Conservation (phyloP, 2,888 invertebrate genomes). For the Apamea sordens region DNA sequence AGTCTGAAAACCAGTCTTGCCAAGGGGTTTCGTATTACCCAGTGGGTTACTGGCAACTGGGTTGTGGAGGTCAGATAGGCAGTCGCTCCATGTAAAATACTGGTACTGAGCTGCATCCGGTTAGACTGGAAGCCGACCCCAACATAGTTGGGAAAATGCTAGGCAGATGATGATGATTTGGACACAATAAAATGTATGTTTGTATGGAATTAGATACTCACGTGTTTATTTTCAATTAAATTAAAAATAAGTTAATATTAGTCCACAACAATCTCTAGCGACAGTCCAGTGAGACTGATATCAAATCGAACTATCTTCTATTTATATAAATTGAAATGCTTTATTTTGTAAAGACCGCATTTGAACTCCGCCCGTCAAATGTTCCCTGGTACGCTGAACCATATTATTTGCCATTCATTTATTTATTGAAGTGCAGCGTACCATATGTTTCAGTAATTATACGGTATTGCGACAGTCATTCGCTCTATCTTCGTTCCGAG, state of each 20-base stretch:
- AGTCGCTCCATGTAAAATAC: no score
- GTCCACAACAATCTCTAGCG: constrained; percentile 15
- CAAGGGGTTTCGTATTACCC: no score
- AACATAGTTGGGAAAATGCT: no score
- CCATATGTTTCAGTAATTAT: background rate
- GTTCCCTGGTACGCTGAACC: constrained; percentile 16
- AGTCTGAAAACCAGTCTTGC: no score
- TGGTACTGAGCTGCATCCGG: no score
- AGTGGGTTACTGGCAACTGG: no score
- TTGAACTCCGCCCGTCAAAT: constrained; percentile 29
- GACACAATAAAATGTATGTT: background rate
- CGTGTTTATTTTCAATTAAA: constrained; percentile 11
- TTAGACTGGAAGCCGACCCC: no score
- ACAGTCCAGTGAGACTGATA: constrained; percentile 21
- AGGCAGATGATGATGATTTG: background rate
- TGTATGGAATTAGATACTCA: constrained; percentile 8
- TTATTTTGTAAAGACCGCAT: constrained; percentile 30
- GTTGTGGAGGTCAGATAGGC: no score
- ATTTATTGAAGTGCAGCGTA: background rate
- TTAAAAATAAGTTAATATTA: background rate
- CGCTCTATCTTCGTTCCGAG: background rate
- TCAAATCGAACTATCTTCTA: background rate
- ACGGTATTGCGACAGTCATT: background rate
- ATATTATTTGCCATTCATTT: background rate
- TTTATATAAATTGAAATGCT: constrained; percentile 33